Percentiles rank a stretch among this genome's conserved stretches.
phyloP scores from a whole-genome alignment of 2,113 vertebrate species.

The Ammospiza nelsoni region DNA sequence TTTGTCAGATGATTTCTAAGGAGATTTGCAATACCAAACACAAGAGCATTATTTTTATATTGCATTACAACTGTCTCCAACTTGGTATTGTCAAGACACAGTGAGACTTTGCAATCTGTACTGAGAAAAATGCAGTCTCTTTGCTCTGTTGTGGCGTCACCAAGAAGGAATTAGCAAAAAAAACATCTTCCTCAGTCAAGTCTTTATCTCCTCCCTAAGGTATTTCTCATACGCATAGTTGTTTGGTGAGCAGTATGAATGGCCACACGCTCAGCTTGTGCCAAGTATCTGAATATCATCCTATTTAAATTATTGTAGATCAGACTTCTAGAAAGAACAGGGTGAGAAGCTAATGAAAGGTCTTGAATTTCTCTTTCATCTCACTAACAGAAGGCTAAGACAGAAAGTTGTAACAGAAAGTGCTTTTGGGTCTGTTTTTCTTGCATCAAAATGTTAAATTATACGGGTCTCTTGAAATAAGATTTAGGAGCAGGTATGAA shows the following conservation, averaged over 20 bases:
- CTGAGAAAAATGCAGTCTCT: neutral
- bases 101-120: neutral
- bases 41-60: neutral
- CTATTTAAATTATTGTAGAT: neutral
- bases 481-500: neutral
- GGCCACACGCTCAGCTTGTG: neutral
- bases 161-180: neutral
- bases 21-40: neutral
- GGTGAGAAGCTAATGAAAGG: neutral
- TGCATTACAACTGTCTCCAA: neutral
- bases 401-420: neutral
- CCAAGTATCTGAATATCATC: neutral
- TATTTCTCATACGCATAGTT: neutral
- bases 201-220: neutral
- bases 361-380: neutral
- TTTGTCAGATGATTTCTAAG: neutral
- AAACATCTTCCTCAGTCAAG: neutral
- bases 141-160: neutral
- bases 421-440: accelerated
- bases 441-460: neutral
- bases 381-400: neutral
- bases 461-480: neutral
- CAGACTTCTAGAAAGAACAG: neutral
- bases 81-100: neutral
- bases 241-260: neutral